Base-by-base conservation (phyloP, 1,140 invertebrate species). In the Steinernema feltiae region DNA sequence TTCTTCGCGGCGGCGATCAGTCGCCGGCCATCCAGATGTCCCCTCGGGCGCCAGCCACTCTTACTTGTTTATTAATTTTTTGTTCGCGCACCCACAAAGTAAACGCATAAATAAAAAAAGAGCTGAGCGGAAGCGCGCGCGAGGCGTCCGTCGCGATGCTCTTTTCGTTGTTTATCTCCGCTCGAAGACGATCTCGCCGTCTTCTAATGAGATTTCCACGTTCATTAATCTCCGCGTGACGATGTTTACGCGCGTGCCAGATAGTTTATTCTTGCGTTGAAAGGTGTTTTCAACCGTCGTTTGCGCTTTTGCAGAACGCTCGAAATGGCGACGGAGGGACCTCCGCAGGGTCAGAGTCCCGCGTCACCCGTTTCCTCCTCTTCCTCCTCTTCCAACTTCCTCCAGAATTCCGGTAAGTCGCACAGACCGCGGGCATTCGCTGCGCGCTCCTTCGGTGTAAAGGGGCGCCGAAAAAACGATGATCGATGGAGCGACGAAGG, bases 11-110 rank as follows among this genome's bases (percentile, higher is more conserved):
- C n/a, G n/a, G n/a, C 12, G 53, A 63, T 63, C 53, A 63, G 12
- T 27, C 53, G 53, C 53, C 53, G 35, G 35, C 35, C 18, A 18
- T 18, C 53, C 3, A 3, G 12, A 63, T 63, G 53, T 63, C 7
- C 53, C 53, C 24, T 46, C 41, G 41, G 41, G 41, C 41, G 41
- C 41, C n/a, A 7, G 53, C 12, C 24, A 7, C 12, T 63, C 53
- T 21, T 21, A 63, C 53, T 63, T 63, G 53, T 63, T 63, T 63
- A 63, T 63, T 63, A 63, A 63, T 63, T 63, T 63, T 63, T 63
- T 63, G 12, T 63, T 63, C 24, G 53, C 53, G 53, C 15, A n/a
- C 53, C 2, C 53, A 27, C 15, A 3, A 27, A 15, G 53, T 63
- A 63, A 63, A 63, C 53, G 7, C 53, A 63, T 63, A 63, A 63